These are phyloP conservation scores for Melipona quadrifasciata DNA, from an alignment of 1,140 invertebrate genomes.

Conservation along the genomic window DNA sequence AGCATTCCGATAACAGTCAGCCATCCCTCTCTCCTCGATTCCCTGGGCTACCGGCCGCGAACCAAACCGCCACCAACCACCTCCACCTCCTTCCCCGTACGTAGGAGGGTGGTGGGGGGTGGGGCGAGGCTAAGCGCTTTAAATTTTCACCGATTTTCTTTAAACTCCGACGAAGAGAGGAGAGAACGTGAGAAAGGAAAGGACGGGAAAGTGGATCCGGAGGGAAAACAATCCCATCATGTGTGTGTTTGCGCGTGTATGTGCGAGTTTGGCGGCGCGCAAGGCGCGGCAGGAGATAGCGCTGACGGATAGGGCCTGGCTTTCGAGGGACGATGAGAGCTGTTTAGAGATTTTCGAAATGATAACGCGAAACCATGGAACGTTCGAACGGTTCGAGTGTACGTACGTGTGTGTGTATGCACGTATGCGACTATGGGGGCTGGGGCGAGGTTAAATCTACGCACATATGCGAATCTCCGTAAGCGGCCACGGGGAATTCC, in stretches of 20 bases:
- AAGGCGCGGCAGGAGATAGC: slow-evolving; percentile 70
- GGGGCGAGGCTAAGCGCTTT: slow-evolving; percentile 64
- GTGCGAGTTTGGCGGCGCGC: background rate
- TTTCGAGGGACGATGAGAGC: slow-evolving; percentile 54
- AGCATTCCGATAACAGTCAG: slow-evolving; percentile 78
- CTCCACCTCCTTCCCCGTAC: too few relatives aligned
- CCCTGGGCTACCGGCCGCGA: slow-evolving; percentile 39
- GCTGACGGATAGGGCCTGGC: slow-evolving; percentile 75
- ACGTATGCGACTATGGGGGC: too few relatives aligned
- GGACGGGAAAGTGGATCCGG: slow-evolving; percentile 34
- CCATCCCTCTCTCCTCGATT: slow-evolving; percentile 53
- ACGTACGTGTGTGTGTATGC: background rate
- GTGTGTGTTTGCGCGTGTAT: too few relatives aligned
- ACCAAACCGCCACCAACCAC: slow-evolving; percentile 11
- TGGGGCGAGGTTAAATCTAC: slow-evolving; percentile 65
- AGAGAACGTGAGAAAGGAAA: slow-evolving; percentile 4
- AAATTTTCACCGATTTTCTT: slow-evolving; percentile 81
- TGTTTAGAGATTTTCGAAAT: slow-evolving; percentile 67
- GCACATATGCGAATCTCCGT: slow-evolving; percentile 38
- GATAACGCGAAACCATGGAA: slow-evolving; percentile 59
- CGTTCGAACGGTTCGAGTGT: background rate
- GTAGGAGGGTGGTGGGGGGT: background rate
- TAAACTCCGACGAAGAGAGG: slow-evolving; percentile 72
- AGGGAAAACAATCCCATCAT: slow-evolving; percentile 47
- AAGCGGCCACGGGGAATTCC: slow-evolving; percentile 49